Evolutionary conservation across 2,888 invertebrate genomes (phyloP), one percentile per base, ranked within the genome.

Genomic region (Cephus pulcher): DNA sequence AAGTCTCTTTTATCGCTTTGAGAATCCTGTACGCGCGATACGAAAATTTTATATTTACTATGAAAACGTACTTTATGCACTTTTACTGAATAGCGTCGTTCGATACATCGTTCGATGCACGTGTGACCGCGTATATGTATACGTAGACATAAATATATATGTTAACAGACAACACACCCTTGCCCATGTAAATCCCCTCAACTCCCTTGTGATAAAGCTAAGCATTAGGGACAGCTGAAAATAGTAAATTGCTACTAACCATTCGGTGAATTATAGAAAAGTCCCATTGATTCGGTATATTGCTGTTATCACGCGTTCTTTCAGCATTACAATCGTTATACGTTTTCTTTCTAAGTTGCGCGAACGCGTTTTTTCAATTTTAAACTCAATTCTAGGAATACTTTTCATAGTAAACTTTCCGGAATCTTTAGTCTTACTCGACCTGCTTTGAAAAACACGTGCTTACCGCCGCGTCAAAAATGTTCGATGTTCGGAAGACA

Each of bases 231-330:
- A 71, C 71, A 71, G 33, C 71, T 71, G 32, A 32, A 71, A 71
- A 32, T 71, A 15, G 32, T 71, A 71, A 32, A 71, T 3, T 32
- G 71, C 71, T 71, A 71, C 71, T 71, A 71, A 71, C 32, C 71
- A 34, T 71, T 71, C 23, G 56, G 9, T 56, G 56, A 23, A 56
- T 23, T 56, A 9, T 56, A 23, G 56, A 56, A 56, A 56, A 56
- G 56, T 56, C 23, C 23, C 56, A 23, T 56, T 56, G 15, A 37
- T 9, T 23, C 23, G 56, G 23, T 56, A 23, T 2, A 56, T 23
- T 56, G 56, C 56, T 56, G 23, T 23, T 23, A 23, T 56, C 56
- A 56, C 23, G 23, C 56, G 56, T 23, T 56, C 23, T 23, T 56
- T 6, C 23, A 56, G 23, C 15, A 23, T 56, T 23, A 56, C 23